phyloP scores from a whole-genome alignment of 1,140 invertebrate genomes.

The Charaxes varanes region DNA sequence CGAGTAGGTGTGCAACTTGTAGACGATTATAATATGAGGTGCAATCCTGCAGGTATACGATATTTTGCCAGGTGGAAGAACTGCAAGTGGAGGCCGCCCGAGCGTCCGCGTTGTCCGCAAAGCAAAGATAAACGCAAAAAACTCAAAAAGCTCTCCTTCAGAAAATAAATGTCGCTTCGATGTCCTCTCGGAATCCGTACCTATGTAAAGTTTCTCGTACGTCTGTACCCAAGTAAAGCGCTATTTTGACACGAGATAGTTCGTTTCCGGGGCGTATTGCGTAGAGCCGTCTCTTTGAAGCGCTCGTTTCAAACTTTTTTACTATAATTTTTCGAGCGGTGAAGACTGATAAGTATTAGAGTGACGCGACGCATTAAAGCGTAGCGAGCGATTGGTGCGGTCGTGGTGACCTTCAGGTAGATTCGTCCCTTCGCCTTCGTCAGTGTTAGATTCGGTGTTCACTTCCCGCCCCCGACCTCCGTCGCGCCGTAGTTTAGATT shows the following conservation, averaged over 20 bases:
- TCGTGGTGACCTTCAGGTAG: no score
- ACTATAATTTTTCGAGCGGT: slow-evolving; percentile 62
- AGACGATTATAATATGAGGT: slow-evolving; percentile 72
- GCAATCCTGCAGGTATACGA: slow-evolving; percentile 81
- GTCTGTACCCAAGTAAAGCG: no score
- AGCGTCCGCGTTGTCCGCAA: slow-evolving; percentile 74
- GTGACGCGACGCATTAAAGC: no score
- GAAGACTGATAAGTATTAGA: slow-evolving; percentile 70
- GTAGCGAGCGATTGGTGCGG: no score
- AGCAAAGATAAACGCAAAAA: slow-evolving; percentile 73
- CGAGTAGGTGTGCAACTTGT: slow-evolving; percentile 58
- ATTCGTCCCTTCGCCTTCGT: slow-evolving; percentile 49
- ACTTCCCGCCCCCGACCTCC: slow-evolving; percentile 50
- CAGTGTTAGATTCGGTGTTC: slow-evolving; percentile 60
- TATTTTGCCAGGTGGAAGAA: slow-evolving; percentile 86
- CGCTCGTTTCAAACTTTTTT: slow-evolving; percentile 56
- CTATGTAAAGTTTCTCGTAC: slow-evolving; percentile 66
- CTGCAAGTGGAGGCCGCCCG: slow-evolving; percentile 79
- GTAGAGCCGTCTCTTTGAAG: slow-evolving; percentile 54
- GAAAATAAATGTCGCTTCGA: slow-evolving; percentile 67
- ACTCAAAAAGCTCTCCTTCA: slow-evolving; percentile 66
- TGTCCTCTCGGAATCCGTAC: slow-evolving; percentile 48
- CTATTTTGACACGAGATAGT: slow-evolving; percentile 68
- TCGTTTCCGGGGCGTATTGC: slow-evolving; percentile 56
- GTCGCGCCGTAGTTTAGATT: slow-evolving; percentile 58